Evolutionary conservation across 1,140 invertebrate genomes (phyloP).

Genomic region (Teleogryllus occipitalis): DNA sequence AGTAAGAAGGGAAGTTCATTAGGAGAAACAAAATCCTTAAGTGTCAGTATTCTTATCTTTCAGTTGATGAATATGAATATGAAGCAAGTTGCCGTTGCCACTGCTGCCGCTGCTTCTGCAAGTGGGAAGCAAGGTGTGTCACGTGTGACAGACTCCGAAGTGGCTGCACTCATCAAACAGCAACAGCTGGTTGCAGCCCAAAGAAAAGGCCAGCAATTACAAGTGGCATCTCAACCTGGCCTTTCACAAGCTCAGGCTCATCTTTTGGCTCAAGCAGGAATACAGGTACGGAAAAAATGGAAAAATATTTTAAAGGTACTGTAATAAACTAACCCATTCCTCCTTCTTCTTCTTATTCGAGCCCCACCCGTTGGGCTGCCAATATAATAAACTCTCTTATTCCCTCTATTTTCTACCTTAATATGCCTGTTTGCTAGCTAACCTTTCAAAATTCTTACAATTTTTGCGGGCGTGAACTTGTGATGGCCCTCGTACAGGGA

Average conservation of each 20-base stretch:
- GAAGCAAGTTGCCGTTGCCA: not conserved
- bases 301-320: no score
- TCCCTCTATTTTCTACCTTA: no score
- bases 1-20: no score
- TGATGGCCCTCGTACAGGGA: no score
- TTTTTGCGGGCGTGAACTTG: no score
- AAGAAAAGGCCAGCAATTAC: constrained; percentile 29
- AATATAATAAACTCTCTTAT: no score
- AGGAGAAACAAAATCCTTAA: not conserved
- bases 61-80: not conserved
- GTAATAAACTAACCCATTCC: no score
- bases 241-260: constrained; percentile 46
- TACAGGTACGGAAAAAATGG: constrained; percentile 35
- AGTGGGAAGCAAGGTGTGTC: constrained; percentile 35
- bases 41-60: not conserved
- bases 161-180: constrained; percentile 59
- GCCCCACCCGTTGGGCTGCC: no score
- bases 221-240: constrained; percentile 25
- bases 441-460: no score
- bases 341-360: no score
- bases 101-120: constrained; percentile 27
- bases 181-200: constrained; percentile 47
- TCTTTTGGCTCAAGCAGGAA: constrained; percentile 45
- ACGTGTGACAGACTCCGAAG: constrained; percentile 56
- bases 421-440: no score